Percentiles rank a stretch among this genome's conserved stretches.
phyloP scores from a whole-genome alignment of 2,113 vertebrate genomes.

The Guaruba guarouba region DNA sequence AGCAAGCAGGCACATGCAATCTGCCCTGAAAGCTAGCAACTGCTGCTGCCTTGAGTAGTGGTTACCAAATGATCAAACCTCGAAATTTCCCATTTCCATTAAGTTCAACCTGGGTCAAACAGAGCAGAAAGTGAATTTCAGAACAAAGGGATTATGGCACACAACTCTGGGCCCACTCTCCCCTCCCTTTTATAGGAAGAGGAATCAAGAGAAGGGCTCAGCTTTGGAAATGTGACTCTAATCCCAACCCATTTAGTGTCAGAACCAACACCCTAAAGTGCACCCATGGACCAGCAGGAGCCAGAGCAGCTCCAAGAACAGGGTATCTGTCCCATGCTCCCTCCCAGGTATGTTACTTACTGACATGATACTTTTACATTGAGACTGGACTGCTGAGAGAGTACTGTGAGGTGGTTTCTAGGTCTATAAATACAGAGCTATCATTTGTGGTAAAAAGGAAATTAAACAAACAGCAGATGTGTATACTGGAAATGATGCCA shows the following conservation, averaged over 20 bases:
- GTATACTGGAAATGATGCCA: not conserved
- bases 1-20: not conserved
- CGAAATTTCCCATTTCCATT: not conserved
- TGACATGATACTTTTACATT: not conserved
- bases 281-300: accelerated
- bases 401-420: not conserved
- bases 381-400: not conserved
- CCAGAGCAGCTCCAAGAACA: not conserved
- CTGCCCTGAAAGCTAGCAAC: not conserved
- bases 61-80: not conserved
- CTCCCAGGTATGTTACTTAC: not conserved
- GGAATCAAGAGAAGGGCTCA: not conserved
- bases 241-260: not conserved
- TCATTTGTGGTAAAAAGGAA: not conserved
- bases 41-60: not conserved
- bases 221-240: not conserved
- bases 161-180: not conserved
- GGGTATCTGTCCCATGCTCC: not conserved
- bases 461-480: not conserved
- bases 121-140: not conserved
- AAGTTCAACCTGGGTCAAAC: not conserved
- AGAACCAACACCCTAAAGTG: not conserved
- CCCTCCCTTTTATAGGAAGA: not conserved
- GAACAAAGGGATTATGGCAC: not conserved
- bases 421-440: not conserved